Conservation (phyloP, 2,113 vertebrate species). For the Aramus guarauna region DNA sequence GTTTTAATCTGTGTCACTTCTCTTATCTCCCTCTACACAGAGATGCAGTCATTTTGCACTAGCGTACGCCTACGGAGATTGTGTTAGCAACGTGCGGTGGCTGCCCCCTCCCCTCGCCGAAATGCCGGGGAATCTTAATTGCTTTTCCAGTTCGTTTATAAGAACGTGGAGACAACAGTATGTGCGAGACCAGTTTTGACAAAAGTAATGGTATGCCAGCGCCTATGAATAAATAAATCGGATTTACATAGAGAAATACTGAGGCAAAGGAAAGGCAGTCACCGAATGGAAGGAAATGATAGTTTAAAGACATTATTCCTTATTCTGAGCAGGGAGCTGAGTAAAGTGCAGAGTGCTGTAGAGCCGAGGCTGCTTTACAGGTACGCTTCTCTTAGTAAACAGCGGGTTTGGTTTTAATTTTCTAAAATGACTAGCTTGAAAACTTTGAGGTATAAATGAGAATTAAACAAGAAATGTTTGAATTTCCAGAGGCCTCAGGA, state of each 20-base stretch:
- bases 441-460: neutral
- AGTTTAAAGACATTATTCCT: constrained; percentile 53
- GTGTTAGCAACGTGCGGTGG: constrained; percentile 44
- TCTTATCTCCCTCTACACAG: constrained; percentile 74
- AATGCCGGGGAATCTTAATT: constrained; percentile 71
- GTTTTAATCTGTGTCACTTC: constrained; percentile 86
- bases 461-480: neutral
- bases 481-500: neutral
- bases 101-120: constrained; percentile 37
- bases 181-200: constrained; percentile 68
- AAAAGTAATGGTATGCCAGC: constrained; percentile 71
- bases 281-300: constrained; percentile 53
- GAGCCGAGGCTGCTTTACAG: neutral
- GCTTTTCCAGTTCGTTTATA: constrained; percentile 74
- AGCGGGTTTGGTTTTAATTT: neutral
- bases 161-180: constrained; percentile 49
- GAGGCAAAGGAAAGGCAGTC: constrained; percentile 24
- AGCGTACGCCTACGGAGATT: constrained; percentile 59
- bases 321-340: neutral
- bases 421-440: neutral
- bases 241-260: constrained; percentile 61
- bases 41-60: constrained; percentile 68
- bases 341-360: neutral
- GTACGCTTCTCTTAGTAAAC: neutral
- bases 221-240: constrained; percentile 77